Evolutionary conservation across 2,113 vertebrate species (phyloP).

Genomic region (Mastomys coucha): DNA sequence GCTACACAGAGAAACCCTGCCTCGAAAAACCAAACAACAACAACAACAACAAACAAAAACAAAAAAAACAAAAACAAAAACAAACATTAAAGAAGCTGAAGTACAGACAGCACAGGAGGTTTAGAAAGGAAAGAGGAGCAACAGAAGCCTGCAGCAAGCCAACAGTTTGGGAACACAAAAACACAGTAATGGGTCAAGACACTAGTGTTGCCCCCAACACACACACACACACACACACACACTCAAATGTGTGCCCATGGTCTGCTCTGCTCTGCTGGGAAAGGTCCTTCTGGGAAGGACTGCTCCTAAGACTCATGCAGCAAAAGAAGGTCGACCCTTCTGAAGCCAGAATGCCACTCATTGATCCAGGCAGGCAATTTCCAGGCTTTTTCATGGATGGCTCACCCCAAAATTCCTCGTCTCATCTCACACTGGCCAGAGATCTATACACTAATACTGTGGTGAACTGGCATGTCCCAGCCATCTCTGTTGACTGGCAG

Average conservation of each 20-base stretch:
- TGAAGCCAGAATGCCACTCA: background rate
- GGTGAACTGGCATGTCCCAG: background rate
- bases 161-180: background rate
- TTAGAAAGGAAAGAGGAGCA: background rate
- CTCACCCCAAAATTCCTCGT: slow-evolving; percentile 36
- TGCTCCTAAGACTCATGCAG: background rate
- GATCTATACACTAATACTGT: background rate
- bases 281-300: background rate
- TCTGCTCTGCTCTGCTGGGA: background rate
- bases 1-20: too few species aligned
- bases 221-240: background rate
- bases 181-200: background rate
- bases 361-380: background rate
- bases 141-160: background rate
- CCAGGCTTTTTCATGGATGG: background rate
- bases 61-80: too few species aligned
- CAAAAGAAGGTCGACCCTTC: background rate
- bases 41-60: too few species aligned
- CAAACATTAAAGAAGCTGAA: slow-evolving; percentile 20
- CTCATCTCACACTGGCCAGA: slow-evolving; percentile 44
- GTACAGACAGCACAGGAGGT: background rate
- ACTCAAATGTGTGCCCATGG: background rate
- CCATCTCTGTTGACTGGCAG: background rate
- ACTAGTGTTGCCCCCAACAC: background rate
- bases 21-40: too few species aligned